Evolutionary conservation across 2,113 vertebrate species (phyloP).

Genomic region (Laticauda colubrina): DNA sequence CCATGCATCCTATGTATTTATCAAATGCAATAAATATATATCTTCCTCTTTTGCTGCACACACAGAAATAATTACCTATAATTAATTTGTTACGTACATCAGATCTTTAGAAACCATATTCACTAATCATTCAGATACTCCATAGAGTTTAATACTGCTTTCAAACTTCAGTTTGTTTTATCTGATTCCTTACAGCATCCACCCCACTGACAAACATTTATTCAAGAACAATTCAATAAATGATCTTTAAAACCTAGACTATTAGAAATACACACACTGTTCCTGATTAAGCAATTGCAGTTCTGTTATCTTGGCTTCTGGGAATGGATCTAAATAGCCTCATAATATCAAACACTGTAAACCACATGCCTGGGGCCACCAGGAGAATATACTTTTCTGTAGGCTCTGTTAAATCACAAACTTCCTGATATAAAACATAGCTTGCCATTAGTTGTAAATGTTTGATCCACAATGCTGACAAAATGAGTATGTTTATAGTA

Average conservation of each 20-base stretch:
- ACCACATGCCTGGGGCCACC: conserved; percentile 60
- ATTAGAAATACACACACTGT: conserved; percentile 46
- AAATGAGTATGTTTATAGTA: conserved; percentile 71
- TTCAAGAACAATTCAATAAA: conserved; percentile 43
- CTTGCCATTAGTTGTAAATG: conserved; percentile 71
- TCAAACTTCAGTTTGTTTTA: conserved; percentile 2
- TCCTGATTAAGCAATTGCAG: conserved; percentile 56
- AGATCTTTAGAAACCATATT: background rate
- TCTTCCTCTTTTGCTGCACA: background rate
- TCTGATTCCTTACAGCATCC: conserved; percentile 13
- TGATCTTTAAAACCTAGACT: conserved; percentile 50
- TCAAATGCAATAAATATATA: background rate
- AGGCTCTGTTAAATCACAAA: conserved; percentile 42
- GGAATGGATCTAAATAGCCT: conserved; percentile 54
- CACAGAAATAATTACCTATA: background rate
- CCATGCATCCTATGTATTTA: background rate
- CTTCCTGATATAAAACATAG: conserved; percentile 56
- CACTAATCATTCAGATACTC: background rate
- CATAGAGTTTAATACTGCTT: conserved; percentile 20
- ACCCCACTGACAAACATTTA: conserved; percentile 23
- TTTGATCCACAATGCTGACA: conserved; percentile 71
- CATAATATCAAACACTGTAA: conserved; percentile 50
- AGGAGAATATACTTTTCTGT: conserved; percentile 29
- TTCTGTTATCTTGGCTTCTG: conserved; percentile 54
- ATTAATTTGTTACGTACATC: background rate